Base-by-base conservation (phyloP, 2,888 invertebrate species). In the Meganola albula region DNA sequence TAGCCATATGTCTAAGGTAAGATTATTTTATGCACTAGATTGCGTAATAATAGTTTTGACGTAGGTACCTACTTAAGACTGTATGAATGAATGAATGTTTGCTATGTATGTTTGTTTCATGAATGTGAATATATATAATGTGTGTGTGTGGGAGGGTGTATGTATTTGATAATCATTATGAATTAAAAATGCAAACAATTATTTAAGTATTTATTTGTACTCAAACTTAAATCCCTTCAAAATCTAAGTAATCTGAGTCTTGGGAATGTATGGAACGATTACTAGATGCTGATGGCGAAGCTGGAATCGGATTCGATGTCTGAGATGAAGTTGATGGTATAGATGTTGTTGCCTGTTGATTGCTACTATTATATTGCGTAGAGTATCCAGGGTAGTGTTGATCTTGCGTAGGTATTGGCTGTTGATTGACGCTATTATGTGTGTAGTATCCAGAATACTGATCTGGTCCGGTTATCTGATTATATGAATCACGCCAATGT, bases 401-500 rank as follows among this genome's bases (percentile, higher is more conserved):
- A 53, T 53, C 49, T 48, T 53, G 53, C 51, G 49, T 40, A 47
- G 47, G 53, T 51, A 37, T 53, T 27, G 44, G 38, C 49, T 48
- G 49, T 51, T 53, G 47, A 48, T 48, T 34, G 37, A 37, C 37
- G 33, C 29, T 47, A 44, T 25, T 25, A 46, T 49, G 46, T 49
- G 49, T 49, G 41, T 47, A 44, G 47, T 51, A 53, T 45, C 43
- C 43, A 47, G 45, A 43, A 43, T 53, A 43, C 48, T 47, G 49
- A 49, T 53, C 48, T 45, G 31, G 46, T 41, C 44, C 50, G 45
- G 41, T 53, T 42, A 51, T 49, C 43, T 46, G 46, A 48, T 43
- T 45, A 45, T 43, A 47, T 30, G 37, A 38, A 48, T 48, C 32
- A 52, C 50, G 50, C 52, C 52, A 50, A 50, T 50, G 45, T 50